A percentile compares a stretch with the other conserved stretches of the same genome.
These are phyloP conservation scores for Drosophila anomelani DNA, from an alignment of 2,888 invertebrate genomes.

Conservation along the genomic window DNA sequence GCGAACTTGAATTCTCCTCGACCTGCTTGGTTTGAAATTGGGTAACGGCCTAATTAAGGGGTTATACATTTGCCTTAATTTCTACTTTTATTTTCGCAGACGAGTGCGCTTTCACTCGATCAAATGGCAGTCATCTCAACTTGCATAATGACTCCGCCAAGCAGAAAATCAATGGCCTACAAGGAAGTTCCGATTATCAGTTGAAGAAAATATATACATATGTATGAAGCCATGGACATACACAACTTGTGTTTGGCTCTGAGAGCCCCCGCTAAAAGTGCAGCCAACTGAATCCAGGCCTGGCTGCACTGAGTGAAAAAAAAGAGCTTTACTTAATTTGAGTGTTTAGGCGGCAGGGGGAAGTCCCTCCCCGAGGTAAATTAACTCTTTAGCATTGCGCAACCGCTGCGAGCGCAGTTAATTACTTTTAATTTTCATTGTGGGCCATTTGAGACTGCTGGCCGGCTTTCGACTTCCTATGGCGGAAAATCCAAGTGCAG, in stretches of 20 bases:
- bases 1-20: slow-evolving; percentile 4
- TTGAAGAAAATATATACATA: slow-evolving; percentile 17
- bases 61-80: neutral
- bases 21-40: slow-evolving; percentile 1
- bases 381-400: slow-evolving; percentile 58
- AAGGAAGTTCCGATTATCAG: slow-evolving; percentile 55
- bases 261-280: slow-evolving; percentile 38
- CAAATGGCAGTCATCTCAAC: neutral
- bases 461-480: slow-evolving; percentile 62
- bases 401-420: slow-evolving; percentile 54
- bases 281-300: slow-evolving; percentile 57
- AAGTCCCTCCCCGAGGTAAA: slow-evolving; percentile 26
- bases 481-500: slow-evolving; percentile 52
- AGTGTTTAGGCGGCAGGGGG: slow-evolving; percentile 47
- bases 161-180: slow-evolving; percentile 57
- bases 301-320: slow-evolving; percentile 16
- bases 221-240: slow-evolving; percentile 13
- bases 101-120: slow-evolving; percentile 15
- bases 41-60: neutral
- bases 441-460: slow-evolving; percentile 55
- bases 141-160: slow-evolving; percentile 47
- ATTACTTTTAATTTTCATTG: slow-evolving; percentile 72
- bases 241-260: slow-evolving; percentile 12
- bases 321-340: slow-evolving; percentile 39
- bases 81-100: slow-evolving; percentile 11